phyloP scores from a whole-genome alignment of 2,888 invertebrate genomes.

The Acronicta aceris region DNA sequence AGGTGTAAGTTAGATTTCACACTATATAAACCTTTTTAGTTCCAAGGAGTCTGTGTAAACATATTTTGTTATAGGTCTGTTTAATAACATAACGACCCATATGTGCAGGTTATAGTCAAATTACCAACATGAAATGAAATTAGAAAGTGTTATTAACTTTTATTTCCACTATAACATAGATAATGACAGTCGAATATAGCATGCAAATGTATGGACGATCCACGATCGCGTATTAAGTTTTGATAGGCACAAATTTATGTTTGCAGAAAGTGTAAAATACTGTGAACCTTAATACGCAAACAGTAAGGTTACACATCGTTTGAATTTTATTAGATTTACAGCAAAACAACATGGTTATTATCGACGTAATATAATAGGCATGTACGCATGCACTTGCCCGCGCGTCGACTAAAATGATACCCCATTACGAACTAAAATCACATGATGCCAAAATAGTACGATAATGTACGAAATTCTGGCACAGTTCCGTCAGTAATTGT shows the following conservation, averaged over 20 bases:
- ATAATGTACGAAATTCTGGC: constrained; percentile 63
- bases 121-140: constrained; percentile 59
- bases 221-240: constrained; percentile 70
- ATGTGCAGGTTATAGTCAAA: constrained; percentile 38
- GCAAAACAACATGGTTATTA: constrained; percentile 26
- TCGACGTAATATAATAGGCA: constrained; percentile 70
- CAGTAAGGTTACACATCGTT: constrained; percentile 24
- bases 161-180: constrained; percentile 64
- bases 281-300: constrained; percentile 42
- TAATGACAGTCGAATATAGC: constrained; percentile 72
- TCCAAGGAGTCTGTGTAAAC: constrained; percentile 9
- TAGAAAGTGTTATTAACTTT: constrained; percentile 74
- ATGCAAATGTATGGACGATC: constrained; percentile 74
- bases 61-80: constrained; percentile 1
- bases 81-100: background rate
- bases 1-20: too few species aligned
- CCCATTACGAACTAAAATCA: constrained; percentile 75
- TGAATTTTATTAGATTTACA: accelerated
- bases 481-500: constrained; percentile 65
- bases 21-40: background rate
- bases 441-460: constrained; percentile 66
- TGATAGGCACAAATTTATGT: constrained; percentile 54
- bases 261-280: constrained; percentile 36
- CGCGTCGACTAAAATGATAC: constrained; percentile 73
- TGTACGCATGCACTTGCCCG: constrained; percentile 73